Evolutionary conservation across 30 jellyfish, hydroid and myxozoan genomes (phyloP).

Genomic region (Cassiopea andromeda): DNA sequence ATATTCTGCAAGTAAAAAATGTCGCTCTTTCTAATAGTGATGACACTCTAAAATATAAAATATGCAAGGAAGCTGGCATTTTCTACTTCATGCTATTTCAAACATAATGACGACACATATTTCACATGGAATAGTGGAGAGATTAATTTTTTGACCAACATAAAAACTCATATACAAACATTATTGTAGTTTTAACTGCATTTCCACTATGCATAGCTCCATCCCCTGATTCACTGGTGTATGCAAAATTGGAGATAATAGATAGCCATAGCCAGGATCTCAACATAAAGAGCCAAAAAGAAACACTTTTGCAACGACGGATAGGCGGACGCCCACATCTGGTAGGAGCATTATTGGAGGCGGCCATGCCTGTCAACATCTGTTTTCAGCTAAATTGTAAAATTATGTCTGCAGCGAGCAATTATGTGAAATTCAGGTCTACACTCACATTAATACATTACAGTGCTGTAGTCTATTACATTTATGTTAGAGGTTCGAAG

Average conservation of each 20-base stretch:
- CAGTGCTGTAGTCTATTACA: too few relatives aligned
- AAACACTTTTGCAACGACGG: background rate
- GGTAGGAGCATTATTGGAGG: background rate
- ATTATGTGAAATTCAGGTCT: too few relatives aligned
- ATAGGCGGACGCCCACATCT: background rate
- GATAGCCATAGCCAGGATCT: constrained; percentile 33
- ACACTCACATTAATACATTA: too few relatives aligned
- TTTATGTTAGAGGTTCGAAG: background rate
- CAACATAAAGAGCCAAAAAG: background rate
- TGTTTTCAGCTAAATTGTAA: background rate
- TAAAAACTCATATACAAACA: background rate
- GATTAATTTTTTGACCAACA: background rate
- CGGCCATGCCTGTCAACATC: background rate
- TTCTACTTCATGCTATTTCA: too few relatives aligned
- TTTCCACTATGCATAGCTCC: background rate
- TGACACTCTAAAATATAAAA: too few relatives aligned
- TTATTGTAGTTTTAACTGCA: background rate
- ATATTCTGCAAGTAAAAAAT: too few relatives aligned
- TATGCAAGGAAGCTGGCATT: too few relatives aligned
- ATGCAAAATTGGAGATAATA: background rate
- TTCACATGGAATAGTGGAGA: background rate
- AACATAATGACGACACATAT: too few relatives aligned
- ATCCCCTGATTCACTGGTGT: background rate
- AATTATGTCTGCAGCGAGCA: background rate
- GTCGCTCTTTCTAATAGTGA: too few relatives aligned